Percentiles rank a stretch among this genome's conserved stretches.
Evolutionary conservation across 2,113 vertebrate genomes (phyloP).

Genomic region (Corythornis vintsioides): DNA sequence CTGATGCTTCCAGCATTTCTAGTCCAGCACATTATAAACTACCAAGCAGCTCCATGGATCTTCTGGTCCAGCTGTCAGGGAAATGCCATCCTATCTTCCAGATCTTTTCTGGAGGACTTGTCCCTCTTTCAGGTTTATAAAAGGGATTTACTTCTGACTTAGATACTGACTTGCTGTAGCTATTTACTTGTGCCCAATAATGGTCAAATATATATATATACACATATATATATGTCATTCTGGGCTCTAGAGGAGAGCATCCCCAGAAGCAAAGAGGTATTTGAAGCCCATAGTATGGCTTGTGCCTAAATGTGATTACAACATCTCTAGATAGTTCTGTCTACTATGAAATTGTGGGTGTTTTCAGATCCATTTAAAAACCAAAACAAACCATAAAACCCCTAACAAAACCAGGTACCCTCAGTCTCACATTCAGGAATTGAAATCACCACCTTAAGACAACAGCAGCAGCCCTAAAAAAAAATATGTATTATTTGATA

Average conservation of each 20-base stretch:
- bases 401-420: not conserved
- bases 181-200: not conserved
- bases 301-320: not conserved
- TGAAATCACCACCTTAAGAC: not conserved
- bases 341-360: rapidly evolving
- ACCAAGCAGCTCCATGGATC: not conserved
- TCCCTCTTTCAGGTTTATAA: not conserved
- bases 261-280: not conserved
- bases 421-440: not conserved
- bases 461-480: not conserved
- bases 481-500: not conserved
- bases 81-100: not conserved
- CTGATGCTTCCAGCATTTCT: not conserved
- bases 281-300: not conserved
- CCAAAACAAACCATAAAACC: not conserved
- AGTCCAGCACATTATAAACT: not conserved
- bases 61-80: not conserved
- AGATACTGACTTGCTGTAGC: not conserved
- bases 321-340: not conserved
- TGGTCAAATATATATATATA: not conserved
- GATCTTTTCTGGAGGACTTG: not conserved
- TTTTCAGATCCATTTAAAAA: not conserved
- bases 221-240: not conserved
- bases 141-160: not conserved
- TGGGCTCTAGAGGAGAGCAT: not conserved